Evolutionary conservation across 2,113 vertebrate genomes (phyloP).

Genomic region (Ivindomyrus marchei): DNA sequence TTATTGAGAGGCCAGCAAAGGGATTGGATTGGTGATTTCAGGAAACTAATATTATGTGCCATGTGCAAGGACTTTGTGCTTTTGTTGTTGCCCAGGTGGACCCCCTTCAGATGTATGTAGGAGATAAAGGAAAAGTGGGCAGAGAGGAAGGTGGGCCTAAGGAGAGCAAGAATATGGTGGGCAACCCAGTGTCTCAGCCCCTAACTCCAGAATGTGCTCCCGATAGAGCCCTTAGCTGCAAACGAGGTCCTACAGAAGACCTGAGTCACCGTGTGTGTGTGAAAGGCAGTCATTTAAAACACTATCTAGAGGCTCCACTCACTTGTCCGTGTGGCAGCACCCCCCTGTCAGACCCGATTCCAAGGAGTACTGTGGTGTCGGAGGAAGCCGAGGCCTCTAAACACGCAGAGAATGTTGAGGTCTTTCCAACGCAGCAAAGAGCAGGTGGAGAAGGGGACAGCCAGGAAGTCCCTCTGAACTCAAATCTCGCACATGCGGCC

Average conservation of each 20-base stretch:
- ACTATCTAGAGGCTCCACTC: conserved; percentile 49
- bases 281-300: conserved; percentile 55
- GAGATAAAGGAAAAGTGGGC: conserved; percentile 68
- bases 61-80: neutral
- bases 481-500: conserved; percentile 57
- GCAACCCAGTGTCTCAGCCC: conserved; percentile 62
- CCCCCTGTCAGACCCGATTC: conserved; percentile 45
- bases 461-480: conserved; percentile 48
- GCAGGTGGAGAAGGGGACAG: conserved; percentile 44
- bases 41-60: neutral
- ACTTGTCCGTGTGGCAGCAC: conserved; percentile 52
- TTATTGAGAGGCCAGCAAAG: neutral
- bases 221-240: conserved; percentile 64
- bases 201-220: conserved; percentile 63
- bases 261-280: conserved; percentile 53
- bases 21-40: neutral
- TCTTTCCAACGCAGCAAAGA: conserved; percentile 51
- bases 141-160: conserved; percentile 61
- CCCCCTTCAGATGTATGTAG: conserved; percentile 84
- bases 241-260: conserved; percentile 55
- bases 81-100: conserved; percentile 75
- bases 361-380: conserved; percentile 40
- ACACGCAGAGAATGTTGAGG: conserved; percentile 44
- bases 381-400: conserved; percentile 54
- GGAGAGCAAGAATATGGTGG: conserved; percentile 62